A percentile compares a stretch with the other conserved stretches of the same genome.
Conservation (phyloP, 2,888 invertebrate genomes). For the Phyto melanocephala region DNA sequence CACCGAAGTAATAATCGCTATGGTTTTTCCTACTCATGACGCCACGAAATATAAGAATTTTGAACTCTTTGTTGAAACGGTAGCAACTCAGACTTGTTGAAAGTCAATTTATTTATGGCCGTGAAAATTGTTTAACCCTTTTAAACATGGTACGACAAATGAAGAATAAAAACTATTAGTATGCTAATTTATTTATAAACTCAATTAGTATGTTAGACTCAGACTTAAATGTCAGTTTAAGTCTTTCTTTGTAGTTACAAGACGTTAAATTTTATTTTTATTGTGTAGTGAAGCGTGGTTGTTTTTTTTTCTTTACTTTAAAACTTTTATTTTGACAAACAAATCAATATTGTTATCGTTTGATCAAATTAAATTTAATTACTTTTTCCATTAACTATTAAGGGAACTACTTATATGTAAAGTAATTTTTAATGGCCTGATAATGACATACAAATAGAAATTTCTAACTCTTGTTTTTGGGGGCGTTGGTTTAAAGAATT, state of each 20-base stretch:
- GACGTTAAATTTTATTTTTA: slow-evolving; percentile 19
- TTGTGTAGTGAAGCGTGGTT: not conserved
- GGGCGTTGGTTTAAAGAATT: not conserved
- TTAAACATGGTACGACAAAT: not conserved
- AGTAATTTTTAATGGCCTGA: slow-evolving; percentile 16
- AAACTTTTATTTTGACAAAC: not conserved
- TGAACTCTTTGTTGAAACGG: slow-evolving; percentile 10
- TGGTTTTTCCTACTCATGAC: slow-evolving; percentile 46
- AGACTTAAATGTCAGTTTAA: too few relatives aligned
- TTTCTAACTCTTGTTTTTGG: not conserved
- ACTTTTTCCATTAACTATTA: not conserved
- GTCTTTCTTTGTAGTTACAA: not conserved
- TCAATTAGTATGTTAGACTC: slow-evolving; percentile 26
- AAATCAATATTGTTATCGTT: not conserved
- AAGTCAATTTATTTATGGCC: slow-evolving; percentile 20
- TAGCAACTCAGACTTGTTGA: not conserved
- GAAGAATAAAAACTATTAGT: not conserved
- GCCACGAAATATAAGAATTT: slow-evolving; percentile 23
- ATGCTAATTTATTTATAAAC: slow-evolving; percentile 40
- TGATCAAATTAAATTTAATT: not conserved
- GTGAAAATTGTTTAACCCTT: slow-evolving; percentile 27
- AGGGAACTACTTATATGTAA: not conserved
- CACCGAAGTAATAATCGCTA: slow-evolving; percentile 1
- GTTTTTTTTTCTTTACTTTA: not conserved
- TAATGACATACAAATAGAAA: slow-evolving; percentile 1